phyloP scores from a whole-genome alignment of 2,888 invertebrate genomes.

The Aporophyla nigra region DNA sequence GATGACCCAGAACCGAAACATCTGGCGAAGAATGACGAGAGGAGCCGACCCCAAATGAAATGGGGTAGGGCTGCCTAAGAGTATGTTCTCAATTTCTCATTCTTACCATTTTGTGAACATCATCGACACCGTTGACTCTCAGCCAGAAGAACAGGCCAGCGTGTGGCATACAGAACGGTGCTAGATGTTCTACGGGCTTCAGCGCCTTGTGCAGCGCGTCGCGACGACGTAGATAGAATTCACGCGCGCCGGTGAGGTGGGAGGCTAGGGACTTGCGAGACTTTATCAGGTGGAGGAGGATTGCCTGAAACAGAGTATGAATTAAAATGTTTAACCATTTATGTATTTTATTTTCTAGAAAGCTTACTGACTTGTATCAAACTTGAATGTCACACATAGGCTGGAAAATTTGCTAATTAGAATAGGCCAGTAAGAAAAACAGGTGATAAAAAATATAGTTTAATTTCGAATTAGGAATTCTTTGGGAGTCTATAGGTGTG shows the following conservation, averaged over 20 bases:
- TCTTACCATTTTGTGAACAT: slow-evolving; percentile 94
- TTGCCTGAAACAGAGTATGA: slow-evolving; percentile 70
- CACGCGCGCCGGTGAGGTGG: slow-evolving; percentile 91
- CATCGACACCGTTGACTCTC: slow-evolving; percentile 92
- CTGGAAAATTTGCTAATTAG: too few relatives aligned
- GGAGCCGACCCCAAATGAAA: too few relatives aligned
- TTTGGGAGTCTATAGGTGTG: too few relatives aligned
- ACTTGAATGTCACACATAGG: too few relatives aligned
- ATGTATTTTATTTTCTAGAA: too few relatives aligned
- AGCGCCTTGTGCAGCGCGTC: slow-evolving; percentile 91
- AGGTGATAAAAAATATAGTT: too few relatives aligned
- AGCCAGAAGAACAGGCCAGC: slow-evolving; percentile 96
- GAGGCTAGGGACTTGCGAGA: slow-evolving; percentile 89
- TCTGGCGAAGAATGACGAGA: too few relatives aligned
- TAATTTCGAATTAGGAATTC: too few relatives aligned
- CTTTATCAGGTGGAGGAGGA: slow-evolving; percentile 73
- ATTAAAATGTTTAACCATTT: background rate
- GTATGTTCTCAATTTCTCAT: background rate
- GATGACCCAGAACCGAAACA: too few relatives aligned
- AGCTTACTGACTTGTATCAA: too few relatives aligned
- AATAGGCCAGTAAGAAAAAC: too few relatives aligned
- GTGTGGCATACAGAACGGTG: slow-evolving; percentile 92
- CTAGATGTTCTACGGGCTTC: slow-evolving; percentile 88
- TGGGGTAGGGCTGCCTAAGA: too few relatives aligned
- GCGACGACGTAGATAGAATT: slow-evolving; percentile 92